Evolutionary conservation across 53 echinoderm and acorn worm species (phyloP), one percentile per base, ranked within the genome.

Genomic region (Paracentrotus lividus): DNA sequence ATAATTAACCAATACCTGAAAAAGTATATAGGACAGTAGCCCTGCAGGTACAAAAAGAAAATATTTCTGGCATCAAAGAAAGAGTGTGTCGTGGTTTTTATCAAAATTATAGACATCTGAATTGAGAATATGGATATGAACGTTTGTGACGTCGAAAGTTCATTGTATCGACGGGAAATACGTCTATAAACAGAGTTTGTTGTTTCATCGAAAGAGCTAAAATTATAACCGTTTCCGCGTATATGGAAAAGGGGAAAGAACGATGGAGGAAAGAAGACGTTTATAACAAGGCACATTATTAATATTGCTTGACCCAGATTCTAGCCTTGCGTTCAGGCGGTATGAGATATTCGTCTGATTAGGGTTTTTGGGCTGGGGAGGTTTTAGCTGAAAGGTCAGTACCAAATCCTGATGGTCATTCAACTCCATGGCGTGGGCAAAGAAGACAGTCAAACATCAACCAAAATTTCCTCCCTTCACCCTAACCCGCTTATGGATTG

Each of bases 291-390:
- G 27, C 56, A 34, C 18, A 57, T 87, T 87, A 87, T 87, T 87
- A 87, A 87, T 87, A 87, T 87, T 57, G 57, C 87, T 89, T 61
- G 59, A 89, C 57, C 89, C 47, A 86, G 86, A 86, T 89, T 64
- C 89, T 64, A 60, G 89, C 89, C 89, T 89, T 42, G 43, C 57
- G 8, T 89, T 89, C 89, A 89, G 59, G 89, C 43, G 89, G 16
- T 5, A 16, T 49, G 6, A 16, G 45, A 27, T 87, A 54, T 65
- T 65, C 42, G 42, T 64, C 57, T 54, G 87, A 87, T 53, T 81
- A 81, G n/a, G n/a, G 2, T n/a, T 44, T 32, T 47, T n/a, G 77
- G 33, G 61, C 33, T 13, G 40, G 89, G 72, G 34, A 66, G 69
- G 8, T 49, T 67, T 90, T 27, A 24, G 26, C 72, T 53, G 75